These are phyloP conservation scores for Tychaedon coryphoeus DNA, from an alignment of 2,113 vertebrate genomes.

Conservation along the genomic window DNA sequence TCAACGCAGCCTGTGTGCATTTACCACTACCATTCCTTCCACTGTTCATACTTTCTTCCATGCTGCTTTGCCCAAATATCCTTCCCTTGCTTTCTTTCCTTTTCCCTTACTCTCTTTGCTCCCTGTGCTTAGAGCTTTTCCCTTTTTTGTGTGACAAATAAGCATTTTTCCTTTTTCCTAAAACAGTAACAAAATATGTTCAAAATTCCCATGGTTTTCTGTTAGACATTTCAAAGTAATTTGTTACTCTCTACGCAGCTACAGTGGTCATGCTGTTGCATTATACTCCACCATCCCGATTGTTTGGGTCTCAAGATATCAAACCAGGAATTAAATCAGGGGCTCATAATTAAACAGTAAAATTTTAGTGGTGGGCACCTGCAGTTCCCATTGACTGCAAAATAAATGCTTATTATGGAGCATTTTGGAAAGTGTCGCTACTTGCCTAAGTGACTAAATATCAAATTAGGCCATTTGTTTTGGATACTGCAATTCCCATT, in stretches of 20 bases:
- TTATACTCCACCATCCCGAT: not conserved
- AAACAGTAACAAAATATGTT: not conserved
- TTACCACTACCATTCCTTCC: not conserved
- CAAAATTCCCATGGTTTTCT: not conserved
- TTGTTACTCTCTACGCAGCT: not conserved
- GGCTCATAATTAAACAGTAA: not conserved
- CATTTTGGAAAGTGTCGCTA: not conserved
- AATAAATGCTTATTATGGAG: not conserved
- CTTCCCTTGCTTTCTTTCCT: not conserved
- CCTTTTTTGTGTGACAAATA: not conserved
- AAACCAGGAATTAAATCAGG: not conserved
- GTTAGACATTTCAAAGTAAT: not conserved
- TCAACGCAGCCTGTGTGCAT: not conserved
- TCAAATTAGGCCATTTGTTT: not conserved
- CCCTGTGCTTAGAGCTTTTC: not conserved
- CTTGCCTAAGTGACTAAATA: not conserved
- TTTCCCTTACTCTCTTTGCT: not conserved
- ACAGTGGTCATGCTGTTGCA: not conserved
- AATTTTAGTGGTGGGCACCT: not conserved
- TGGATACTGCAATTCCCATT: not conserved
- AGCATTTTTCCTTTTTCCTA: not conserved
- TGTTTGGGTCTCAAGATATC: not conserved
- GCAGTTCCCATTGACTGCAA: not conserved
- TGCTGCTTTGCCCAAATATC: not conserved
- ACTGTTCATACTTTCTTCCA: not conserved